Conservation (phyloP, 2,797 vertebrate genomes). For the Tadarida brasiliensis region DNA sequence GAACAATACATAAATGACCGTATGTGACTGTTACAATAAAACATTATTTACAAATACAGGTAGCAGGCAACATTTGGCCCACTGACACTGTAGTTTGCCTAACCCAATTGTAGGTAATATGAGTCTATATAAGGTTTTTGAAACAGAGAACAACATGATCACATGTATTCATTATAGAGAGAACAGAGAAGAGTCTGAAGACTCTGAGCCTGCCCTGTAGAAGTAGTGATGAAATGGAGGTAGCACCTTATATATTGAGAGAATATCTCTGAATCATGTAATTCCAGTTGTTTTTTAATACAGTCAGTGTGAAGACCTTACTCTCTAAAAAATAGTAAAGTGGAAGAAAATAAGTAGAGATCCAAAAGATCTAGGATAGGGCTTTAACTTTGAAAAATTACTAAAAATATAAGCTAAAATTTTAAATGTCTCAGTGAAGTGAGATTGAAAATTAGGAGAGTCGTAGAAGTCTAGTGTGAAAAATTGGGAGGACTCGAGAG, state of each 20-base stretch:
- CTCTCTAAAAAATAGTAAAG: not conserved
- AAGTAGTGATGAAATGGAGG: not conserved
- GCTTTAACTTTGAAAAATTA: not conserved
- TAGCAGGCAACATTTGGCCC: not conserved
- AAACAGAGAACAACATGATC: not conserved
- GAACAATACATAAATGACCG: not conserved
- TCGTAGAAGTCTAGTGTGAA: not conserved
- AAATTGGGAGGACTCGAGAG: slow-evolving; percentile 10
- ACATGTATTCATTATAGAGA: not conserved
- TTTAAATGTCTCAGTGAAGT: not conserved
- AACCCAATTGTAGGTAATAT: not conserved
- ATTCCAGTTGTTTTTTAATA: not conserved
- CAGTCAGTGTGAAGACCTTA: not conserved
- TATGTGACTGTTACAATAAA: not conserved
- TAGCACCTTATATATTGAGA: not conserved
- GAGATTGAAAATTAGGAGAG: not conserved
- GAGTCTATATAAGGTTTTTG: not conserved
- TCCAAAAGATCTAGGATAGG: not conserved
- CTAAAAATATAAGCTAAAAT: not conserved
- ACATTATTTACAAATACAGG: not conserved
- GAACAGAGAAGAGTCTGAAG: not conserved
- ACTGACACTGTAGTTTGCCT: not conserved
- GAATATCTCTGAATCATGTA: not conserved
- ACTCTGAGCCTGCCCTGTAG: not conserved
- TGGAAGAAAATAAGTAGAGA: not conserved